Conservation (phyloP, 2,113 vertebrate genomes). For the Hemibates koningsi region DNA sequence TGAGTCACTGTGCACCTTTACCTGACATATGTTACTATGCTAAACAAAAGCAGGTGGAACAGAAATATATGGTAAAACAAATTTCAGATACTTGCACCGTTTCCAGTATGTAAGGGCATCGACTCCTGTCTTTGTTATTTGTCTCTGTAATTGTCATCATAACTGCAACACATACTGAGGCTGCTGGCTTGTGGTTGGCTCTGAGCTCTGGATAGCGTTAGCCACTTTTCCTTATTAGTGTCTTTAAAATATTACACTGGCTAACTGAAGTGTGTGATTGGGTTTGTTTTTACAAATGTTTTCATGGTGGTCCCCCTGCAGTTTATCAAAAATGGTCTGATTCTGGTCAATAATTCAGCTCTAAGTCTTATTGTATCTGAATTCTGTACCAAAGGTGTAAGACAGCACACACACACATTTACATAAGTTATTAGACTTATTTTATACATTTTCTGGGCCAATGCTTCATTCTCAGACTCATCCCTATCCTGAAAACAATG, state of each 20-base stretch:
- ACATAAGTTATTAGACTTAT: background rate
- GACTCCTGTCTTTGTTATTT: background rate
- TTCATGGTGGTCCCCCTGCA: background rate
- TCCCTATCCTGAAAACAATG: background rate
- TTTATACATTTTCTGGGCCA: background rate
- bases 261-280: background rate
- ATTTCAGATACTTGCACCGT: background rate
- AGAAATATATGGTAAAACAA: background rate
- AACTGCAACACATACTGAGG: background rate
- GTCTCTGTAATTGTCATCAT: background rate
- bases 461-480: background rate
- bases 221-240: background rate
- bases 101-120: background rate
- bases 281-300: background rate
- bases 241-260: background rate
- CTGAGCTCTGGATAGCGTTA: background rate
- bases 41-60: background rate
- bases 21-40: background rate
- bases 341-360: background rate
- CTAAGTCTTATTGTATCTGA: rapidly evolving
- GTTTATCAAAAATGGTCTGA: background rate
- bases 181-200: background rate
- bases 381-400: background rate
- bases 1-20: background rate
- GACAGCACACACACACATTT: background rate